phyloP scores from a whole-genome alignment of 2,797 vertebrate genomes.

The Neopelma chrysocephalum region DNA sequence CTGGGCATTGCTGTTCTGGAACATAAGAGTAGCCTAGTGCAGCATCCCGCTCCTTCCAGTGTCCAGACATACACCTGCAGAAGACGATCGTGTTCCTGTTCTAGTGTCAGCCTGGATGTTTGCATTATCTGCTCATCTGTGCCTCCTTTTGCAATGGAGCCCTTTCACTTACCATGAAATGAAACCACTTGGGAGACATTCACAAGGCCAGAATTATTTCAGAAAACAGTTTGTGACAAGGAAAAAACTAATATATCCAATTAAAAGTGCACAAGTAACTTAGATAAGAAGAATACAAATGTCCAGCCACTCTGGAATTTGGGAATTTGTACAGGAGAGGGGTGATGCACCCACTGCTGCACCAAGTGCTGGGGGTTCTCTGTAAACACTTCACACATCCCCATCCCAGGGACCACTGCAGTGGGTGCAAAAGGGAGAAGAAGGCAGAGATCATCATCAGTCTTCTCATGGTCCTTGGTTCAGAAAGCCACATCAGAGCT shows the following conservation, averaged over 20 bases:
- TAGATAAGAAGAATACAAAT: rapidly evolving
- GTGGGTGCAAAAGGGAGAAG: neutral
- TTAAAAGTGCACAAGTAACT: neutral
- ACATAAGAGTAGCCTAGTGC: neutral
- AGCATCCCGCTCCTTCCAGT: neutral
- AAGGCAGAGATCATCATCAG: neutral
- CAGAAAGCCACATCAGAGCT: neutral
- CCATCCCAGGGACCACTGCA: neutral
- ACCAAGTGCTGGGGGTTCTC: neutral
- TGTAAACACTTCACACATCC: neutral
- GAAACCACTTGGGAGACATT: neutral
- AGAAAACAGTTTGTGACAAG: neutral
- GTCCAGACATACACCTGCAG: neutral
- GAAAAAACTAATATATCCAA: neutral
- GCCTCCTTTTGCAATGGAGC: neutral
- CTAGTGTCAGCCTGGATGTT: neutral
- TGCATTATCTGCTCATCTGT: neutral
- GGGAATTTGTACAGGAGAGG: neutral
- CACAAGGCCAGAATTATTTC: neutral
- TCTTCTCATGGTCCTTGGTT: neutral
- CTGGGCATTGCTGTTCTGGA: neutral
- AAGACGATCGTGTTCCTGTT: neutral
- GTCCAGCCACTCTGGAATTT: neutral
- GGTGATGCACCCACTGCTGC: neutral
- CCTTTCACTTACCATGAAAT: neutral